phyloP scores from a whole-genome alignment of 1,140 invertebrate genomes.

The Eumaeus atala region DNA sequence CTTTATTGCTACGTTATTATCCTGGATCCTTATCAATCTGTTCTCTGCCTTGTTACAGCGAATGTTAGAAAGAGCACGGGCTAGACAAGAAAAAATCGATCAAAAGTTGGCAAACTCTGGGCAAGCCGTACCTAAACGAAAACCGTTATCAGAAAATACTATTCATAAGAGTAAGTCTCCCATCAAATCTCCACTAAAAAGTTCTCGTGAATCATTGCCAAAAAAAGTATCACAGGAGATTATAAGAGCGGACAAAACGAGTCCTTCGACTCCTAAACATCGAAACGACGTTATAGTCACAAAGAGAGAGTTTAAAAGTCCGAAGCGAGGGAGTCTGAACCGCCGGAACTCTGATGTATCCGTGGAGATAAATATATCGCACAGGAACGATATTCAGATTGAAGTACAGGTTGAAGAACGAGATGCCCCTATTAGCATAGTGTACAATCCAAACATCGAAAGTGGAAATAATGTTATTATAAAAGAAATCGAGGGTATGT shows the following conservation, averaged over 20 bases:
- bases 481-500: slow-evolving; percentile 56
- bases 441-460: slow-evolving; percentile 38
- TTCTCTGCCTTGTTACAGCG: slow-evolving; percentile 43
- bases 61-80: slow-evolving; percentile 67
- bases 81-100: slow-evolving; percentile 70
- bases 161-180: slow-evolving; percentile 39
- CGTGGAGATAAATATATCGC: slow-evolving; percentile 69
- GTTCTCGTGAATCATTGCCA: slow-evolving; percentile 37
- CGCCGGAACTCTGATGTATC: slow-evolving; percentile 61
- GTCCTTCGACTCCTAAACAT: slow-evolving; percentile 33
- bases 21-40: too few species aligned
- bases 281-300: slow-evolving; percentile 54
- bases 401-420: slow-evolving; percentile 70
- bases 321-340: slow-evolving; percentile 38
- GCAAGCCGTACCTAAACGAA: slow-evolving; percentile 55
- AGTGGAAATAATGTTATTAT: slow-evolving; percentile 46
- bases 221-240: slow-evolving; percentile 43
- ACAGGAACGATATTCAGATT: slow-evolving; percentile 68
- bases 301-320: slow-evolving; percentile 55
- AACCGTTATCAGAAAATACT: slow-evolving; percentile 59
- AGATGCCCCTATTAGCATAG: slow-evolving; percentile 54
- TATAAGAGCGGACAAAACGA: slow-evolving; percentile 32
- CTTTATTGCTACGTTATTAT: too few species aligned
- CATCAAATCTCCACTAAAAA: slow-evolving; percentile 44
- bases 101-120: slow-evolving; percentile 64